Evolutionary conservation across 23 tunicate species (phyloP).

Genomic region (Styela plicata): DNA sequence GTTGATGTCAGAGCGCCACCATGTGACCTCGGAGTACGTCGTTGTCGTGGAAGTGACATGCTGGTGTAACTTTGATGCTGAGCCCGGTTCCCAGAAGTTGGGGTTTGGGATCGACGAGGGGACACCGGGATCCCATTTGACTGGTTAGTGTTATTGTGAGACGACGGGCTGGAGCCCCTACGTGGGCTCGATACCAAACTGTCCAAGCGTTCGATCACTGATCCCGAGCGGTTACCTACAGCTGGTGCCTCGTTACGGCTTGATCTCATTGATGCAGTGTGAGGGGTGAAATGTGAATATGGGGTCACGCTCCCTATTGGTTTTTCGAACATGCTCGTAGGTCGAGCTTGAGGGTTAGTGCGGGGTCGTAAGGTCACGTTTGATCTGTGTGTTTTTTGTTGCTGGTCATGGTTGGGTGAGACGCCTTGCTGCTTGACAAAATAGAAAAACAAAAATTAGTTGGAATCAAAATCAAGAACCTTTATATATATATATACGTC

Average conservation of each 20-base stretch:
- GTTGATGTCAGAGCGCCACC: constrained; percentile 59
- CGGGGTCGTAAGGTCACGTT: constrained; percentile 17
- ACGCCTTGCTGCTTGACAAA: neutral
- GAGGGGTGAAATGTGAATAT: neutral
- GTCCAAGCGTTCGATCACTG: constrained; percentile 54
- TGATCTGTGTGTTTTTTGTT: constrained; percentile 7
- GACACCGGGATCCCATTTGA: constrained; percentile 17
- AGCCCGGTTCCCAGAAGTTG: constrained; percentile 31
- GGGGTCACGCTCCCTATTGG: constrained; percentile 20
- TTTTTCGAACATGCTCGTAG: constrained; percentile 21
- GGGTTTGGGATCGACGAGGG: constrained; percentile 5
- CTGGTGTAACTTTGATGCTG: neutral
- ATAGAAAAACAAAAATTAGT: neutral
- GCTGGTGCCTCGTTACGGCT: neutral
- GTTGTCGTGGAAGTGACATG: constrained; percentile 21
- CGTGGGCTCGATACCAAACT: constrained; percentile 67
- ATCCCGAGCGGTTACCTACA: neutral
- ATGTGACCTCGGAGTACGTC: constrained; percentile 8
- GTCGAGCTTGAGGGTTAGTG: constrained; percentile 18
- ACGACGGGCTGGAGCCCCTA: neutral
- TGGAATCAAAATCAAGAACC: too few species aligned
- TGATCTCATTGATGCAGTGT: constrained; percentile 6
- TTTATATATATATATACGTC: too few species aligned
- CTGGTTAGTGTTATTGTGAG: constrained; percentile 15
- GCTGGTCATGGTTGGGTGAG: constrained; percentile 14